These are phyloP conservation scores for Limenitis camilla DNA, from an alignment of 2,888 invertebrate species.

Conservation along the genomic window DNA sequence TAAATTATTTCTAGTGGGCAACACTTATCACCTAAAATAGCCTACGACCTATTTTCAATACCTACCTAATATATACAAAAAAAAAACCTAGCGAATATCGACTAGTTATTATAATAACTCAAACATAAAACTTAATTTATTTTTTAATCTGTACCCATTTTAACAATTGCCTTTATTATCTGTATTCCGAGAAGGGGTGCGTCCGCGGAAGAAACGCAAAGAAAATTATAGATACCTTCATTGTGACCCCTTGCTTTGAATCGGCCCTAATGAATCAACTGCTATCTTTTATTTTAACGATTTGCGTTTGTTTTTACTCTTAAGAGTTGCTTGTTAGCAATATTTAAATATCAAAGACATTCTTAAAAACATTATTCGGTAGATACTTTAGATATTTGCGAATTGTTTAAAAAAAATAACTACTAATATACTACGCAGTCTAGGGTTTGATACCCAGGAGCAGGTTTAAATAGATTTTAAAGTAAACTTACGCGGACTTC, in stretches of 20 bases:
- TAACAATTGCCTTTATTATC: slow-evolving; percentile 17
- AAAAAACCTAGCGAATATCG: background rate
- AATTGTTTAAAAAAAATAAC: no score
- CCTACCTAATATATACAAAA: no score
- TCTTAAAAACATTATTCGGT: no score
- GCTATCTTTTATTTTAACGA: slow-evolving; percentile 14
- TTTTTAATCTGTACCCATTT: slow-evolving; percentile 8
- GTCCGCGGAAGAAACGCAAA: slow-evolving; percentile 22
- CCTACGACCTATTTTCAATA: no score
- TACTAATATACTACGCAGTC: no score
- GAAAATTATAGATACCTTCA: slow-evolving; percentile 23
- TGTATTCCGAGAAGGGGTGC: slow-evolving; percentile 16
- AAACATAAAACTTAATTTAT: background rate
- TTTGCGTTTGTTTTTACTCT: slow-evolving; percentile 4
- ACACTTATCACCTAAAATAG: no score
- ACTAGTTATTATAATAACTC: background rate
- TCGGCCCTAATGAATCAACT: slow-evolving; percentile 34
- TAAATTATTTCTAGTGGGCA: no score
- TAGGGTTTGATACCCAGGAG: no score
- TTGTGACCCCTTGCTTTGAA: slow-evolving; percentile 30
- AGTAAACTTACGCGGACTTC: no score
- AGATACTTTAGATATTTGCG: no score
- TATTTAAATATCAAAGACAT: background rate
- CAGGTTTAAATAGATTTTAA: no score
- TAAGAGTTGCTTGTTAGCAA: background rate